phyloP scores from a whole-genome alignment of 2,797 vertebrate genomes.

The Sparidentex hasta region DNA sequence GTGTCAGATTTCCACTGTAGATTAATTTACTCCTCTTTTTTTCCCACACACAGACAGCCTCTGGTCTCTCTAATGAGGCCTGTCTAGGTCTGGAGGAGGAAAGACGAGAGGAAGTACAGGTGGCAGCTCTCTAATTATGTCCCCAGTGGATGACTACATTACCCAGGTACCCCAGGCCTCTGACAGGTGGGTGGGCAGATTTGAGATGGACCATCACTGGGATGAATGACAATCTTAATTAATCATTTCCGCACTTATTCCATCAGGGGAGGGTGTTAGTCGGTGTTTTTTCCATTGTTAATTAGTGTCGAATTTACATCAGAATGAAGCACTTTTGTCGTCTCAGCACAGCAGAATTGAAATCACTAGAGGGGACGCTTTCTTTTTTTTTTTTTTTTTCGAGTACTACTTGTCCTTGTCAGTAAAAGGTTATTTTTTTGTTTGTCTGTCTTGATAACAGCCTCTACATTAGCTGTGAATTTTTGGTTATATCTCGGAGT shows the following conservation, averaged over 20 bases:
- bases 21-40: constrained; percentile 69
- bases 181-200: constrained; percentile 68
- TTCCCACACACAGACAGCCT: constrained; percentile 40
- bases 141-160: constrained; percentile 83
- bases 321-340: constrained; percentile 16
- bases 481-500: neutral
- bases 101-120: constrained; percentile 69
- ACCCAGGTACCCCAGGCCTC: constrained; percentile 77
- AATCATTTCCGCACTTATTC: constrained; percentile 55
- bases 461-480: neutral
- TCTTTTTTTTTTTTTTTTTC: neutral
- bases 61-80: constrained; percentile 75
- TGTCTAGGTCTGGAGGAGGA: constrained; percentile 63
- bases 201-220: constrained; percentile 52
- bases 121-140: constrained; percentile 82
- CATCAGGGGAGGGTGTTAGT: constrained; percentile 38
- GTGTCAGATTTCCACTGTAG: constrained; percentile 79
- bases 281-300: constrained; percentile 26
- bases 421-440: too few relatives aligned
- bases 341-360: constrained; percentile 5
- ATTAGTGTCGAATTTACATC: constrained; percentile 38
- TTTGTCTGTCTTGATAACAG: rapidly evolving
- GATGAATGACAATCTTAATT: constrained; percentile 67
- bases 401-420: neutral
- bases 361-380: neutral